These are phyloP conservation scores for Leptinotarsa juncta DNA, from an alignment of 2,888 invertebrate species.

Conservation along the genomic window DNA sequence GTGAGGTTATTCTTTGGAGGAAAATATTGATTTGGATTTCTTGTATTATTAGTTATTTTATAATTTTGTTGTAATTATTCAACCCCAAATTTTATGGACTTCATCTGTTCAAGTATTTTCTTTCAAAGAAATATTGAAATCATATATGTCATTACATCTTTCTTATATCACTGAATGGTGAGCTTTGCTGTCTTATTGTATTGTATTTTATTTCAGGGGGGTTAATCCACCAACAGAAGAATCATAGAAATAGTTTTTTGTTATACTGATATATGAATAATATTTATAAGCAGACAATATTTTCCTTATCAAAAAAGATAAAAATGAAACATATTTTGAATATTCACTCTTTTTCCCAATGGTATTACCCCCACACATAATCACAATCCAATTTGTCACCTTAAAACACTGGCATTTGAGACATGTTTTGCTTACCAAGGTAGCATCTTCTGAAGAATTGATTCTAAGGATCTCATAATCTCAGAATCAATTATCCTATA, in stretches of 20 bases:
- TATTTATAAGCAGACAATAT: too few species aligned
- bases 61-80: not conserved
- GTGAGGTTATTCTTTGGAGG: not conserved
- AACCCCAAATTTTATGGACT: not conserved
- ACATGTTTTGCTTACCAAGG: too few species aligned
- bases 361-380: too few species aligned
- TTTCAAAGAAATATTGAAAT: constrained; percentile 1
- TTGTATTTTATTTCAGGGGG: not conserved
- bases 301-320: too few species aligned
- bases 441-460: too few species aligned
- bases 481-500: too few species aligned
- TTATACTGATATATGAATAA: too few species aligned
- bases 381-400: too few species aligned
- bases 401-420: too few species aligned
- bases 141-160: not conserved
- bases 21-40: not conserved
- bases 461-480: too few species aligned
- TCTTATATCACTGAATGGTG: not conserved
- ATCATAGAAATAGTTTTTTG: not conserved
- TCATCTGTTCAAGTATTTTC: not conserved
- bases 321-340: too few species aligned
- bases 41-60: not conserved
- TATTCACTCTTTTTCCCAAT: too few species aligned
- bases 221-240: not conserved
- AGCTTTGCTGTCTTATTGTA: not conserved